These are phyloP conservation scores for Lanius collurio DNA, from an alignment of 2,113 vertebrate genomes.

Conservation along the genomic window DNA sequence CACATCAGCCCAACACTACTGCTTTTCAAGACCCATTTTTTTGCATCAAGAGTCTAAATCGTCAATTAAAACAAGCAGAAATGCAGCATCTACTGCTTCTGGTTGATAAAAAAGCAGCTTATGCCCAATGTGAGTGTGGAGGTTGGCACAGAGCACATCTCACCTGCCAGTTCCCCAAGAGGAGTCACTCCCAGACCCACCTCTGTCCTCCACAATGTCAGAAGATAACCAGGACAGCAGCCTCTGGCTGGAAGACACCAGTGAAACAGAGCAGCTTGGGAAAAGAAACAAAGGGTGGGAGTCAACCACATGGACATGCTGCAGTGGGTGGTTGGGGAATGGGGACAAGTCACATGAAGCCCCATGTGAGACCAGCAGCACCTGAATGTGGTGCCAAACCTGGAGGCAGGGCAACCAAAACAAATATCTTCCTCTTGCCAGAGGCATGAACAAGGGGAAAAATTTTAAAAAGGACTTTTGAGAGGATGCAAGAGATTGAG, in stretches of 20 bases:
- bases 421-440: neutral
- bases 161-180: neutral
- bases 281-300: neutral
- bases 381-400: neutral
- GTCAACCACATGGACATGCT: neutral
- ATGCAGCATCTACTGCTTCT: neutral
- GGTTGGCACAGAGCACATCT: neutral
- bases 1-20: rapidly evolving
- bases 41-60: neutral
- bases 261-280: neutral
- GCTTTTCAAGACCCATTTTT: neutral
- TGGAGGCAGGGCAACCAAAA: neutral
- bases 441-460: neutral
- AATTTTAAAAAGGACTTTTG: neutral
- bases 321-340: neutral
- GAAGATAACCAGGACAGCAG: neutral
- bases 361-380: neutral
- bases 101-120: neutral
- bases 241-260: neutral
- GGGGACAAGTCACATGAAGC: neutral
- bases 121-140: rapidly evolving
- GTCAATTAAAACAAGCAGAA: neutral
- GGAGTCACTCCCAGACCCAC: neutral
- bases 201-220: neutral
- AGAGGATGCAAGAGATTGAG: neutral